Percentiles rank a stretch among this genome's conserved stretches.
Evolutionary conservation across 64 coral and sea anemone species (phyloP).

Genomic region (Stichodactyla mertensii): DNA sequence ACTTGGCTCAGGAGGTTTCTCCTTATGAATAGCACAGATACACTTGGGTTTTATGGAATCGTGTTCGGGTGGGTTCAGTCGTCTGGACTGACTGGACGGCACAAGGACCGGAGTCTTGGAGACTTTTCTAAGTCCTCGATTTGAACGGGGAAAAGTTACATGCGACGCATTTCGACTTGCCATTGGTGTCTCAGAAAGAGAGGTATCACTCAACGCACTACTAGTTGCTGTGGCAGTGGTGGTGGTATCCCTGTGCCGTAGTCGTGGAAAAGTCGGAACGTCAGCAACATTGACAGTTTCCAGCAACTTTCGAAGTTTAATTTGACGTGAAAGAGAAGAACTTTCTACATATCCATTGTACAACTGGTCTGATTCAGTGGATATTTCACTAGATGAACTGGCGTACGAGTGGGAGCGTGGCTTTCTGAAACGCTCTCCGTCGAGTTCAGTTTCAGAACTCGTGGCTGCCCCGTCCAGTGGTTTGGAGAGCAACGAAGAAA

Average conservation of each 20-base stretch:
- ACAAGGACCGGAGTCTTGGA: conserved; percentile 13
- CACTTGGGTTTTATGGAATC: conserved; percentile 1
- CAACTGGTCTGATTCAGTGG: background rate
- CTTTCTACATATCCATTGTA: background rate
- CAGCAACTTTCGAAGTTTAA: background rate
- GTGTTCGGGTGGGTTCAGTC: background rate
- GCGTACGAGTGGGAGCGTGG: conserved; percentile 6
- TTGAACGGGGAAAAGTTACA: background rate
- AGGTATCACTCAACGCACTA: conserved; percentile 2
- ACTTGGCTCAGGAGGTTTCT: background rate
- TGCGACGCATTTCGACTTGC: background rate
- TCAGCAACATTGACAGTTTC: conserved; percentile 20
- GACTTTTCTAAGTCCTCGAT: conserved; percentile 12
- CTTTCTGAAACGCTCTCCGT: background rate
- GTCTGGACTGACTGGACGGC: background rate
- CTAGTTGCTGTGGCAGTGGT: background rate
- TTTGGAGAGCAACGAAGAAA: conserved; percentile 14
- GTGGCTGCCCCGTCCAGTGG: background rate
- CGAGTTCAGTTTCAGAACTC: conserved; percentile 8
- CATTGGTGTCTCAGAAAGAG: background rate
- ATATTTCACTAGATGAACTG: conserved; percentile 1
- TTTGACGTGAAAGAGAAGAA: conserved; percentile 11
- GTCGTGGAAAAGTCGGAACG: conserved; percentile 19
- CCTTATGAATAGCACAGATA: conserved; percentile 16
- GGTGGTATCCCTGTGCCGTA: background rate